Conservation (phyloP, 2,888 invertebrate species). For the Odiellus spinosus region DNA sequence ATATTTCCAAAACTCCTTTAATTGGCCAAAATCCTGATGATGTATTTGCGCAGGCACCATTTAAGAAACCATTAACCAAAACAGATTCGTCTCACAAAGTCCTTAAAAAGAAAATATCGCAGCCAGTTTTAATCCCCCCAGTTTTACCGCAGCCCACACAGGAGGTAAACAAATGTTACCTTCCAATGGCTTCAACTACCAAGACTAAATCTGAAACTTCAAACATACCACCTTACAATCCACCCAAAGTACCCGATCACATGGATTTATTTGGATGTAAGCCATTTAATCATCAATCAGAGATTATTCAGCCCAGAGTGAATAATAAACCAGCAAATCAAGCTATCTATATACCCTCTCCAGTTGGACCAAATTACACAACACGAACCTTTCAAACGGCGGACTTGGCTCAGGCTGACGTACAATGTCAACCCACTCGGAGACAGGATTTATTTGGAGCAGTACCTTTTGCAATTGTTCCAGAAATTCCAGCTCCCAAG, state of each 20-base stretch:
- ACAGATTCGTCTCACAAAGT: constrained; percentile 12
- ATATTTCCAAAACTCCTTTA: constrained; percentile 8
- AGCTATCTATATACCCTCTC: too few species aligned
- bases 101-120: constrained; percentile 4
- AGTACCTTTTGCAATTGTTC: constrained; percentile 21
- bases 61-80: constrained; percentile 25
- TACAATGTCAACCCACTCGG: neutral
- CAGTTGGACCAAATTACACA: too few species aligned
- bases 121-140: neutral
- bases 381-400: too few species aligned
- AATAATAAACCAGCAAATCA: too few species aligned
- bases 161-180: neutral
- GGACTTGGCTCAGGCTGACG: too few species aligned
- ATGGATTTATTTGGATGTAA: neutral
- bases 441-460: constrained; percentile 24
- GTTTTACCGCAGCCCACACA: neutral
- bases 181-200: too few species aligned
- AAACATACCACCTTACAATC: too few species aligned
- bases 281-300: neutral
- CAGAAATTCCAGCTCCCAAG: constrained; percentile 8
- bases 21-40: constrained; percentile 33
- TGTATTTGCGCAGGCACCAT: constrained; percentile 54
- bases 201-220: too few species aligned
- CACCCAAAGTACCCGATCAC: too few species aligned
- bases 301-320: too few species aligned